These are phyloP conservation scores for Poeciliopsis turneri DNA, from an alignment of 2,797 vertebrate species.

Conservation along the genomic window DNA sequence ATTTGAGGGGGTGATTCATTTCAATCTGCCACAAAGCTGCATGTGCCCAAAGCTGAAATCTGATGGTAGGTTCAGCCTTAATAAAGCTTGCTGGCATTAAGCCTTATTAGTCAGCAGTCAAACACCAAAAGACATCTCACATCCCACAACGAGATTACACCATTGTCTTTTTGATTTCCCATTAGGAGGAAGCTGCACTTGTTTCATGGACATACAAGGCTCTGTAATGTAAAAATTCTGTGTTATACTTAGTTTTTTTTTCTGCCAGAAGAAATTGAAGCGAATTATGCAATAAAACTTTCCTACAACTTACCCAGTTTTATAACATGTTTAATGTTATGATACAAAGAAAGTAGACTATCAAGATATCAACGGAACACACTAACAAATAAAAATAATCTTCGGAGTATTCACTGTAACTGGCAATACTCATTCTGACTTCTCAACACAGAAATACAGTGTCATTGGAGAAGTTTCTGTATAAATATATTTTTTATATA, in stretches of 20 bases:
- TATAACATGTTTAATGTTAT: background rate
- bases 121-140: slow-evolving; percentile 66
- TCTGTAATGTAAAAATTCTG: background rate
- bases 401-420: background rate
- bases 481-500: too few relatives aligned
- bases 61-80: slow-evolving; percentile 66
- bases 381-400: background rate
- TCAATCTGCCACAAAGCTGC: slow-evolving; percentile 71
- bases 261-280: background rate
- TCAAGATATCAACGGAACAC: background rate
- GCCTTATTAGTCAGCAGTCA: slow-evolving; percentile 71
- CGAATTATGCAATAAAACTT: background rate
- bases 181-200: slow-evolving; percentile 8
- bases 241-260: background rate
- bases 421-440: background rate
- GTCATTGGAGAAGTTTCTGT: background rate
- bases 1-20: slow-evolving; percentile 76
- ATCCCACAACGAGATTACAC: slow-evolving; percentile 41
- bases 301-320: background rate
- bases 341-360: slow-evolving; percentile 38
- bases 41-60: slow-evolving; percentile 71
- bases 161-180: slow-evolving; percentile 34
- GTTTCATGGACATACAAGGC: background rate
- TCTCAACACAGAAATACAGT: background rate
- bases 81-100: slow-evolving; percentile 70